Evolutionary conservation across 2,888 invertebrate species (phyloP).

Genomic region (Diplazon laetatorius): DNA sequence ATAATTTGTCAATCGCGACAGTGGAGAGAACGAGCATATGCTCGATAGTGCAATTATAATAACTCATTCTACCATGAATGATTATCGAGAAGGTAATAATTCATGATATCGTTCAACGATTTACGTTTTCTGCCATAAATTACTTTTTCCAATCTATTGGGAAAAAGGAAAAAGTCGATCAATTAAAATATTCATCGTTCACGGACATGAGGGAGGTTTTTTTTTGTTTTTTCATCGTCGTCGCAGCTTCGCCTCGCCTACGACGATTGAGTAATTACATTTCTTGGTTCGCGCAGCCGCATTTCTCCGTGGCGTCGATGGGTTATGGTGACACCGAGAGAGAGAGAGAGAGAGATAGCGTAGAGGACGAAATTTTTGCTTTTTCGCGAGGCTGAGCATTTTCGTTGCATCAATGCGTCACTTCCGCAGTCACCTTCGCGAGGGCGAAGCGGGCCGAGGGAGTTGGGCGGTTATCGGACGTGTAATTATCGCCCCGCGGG

Average conservation of each 20-base stretch:
- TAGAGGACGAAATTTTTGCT: too few species aligned
- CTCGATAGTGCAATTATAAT: too few species aligned
- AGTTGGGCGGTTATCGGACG: conserved; percentile 30
- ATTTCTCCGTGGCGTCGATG: neutral
- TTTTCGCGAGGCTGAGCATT: neutral
- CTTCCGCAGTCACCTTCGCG: neutral
- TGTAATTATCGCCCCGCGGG: conserved; percentile 57
- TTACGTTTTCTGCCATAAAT: conserved; percentile 6
- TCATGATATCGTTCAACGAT: neutral
- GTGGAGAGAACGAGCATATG: too few species aligned
- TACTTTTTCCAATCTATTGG: conserved; percentile 15
- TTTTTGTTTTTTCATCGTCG: neutral
- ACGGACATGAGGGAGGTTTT: too few species aligned
- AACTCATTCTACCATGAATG: too few species aligned
- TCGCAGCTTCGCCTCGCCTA: neutral
- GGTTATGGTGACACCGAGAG: too few species aligned
- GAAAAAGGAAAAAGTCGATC: neutral
- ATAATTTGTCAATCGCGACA: too few species aligned
- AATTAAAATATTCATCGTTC: conserved; percentile 31
- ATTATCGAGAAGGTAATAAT: neutral
- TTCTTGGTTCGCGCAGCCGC: neutral
- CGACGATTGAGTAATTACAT: conserved; percentile 54
- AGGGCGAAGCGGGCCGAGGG: neutral
- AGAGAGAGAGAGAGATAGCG: too few species aligned
- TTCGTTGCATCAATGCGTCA: conserved; percentile 1